A percentile compares a stretch with the other conserved stretches of the same genome.
These are phyloP conservation scores for Urocitellus parryii DNA, from an alignment of 2,113 vertebrate species.

Conservation along the genomic window DNA sequence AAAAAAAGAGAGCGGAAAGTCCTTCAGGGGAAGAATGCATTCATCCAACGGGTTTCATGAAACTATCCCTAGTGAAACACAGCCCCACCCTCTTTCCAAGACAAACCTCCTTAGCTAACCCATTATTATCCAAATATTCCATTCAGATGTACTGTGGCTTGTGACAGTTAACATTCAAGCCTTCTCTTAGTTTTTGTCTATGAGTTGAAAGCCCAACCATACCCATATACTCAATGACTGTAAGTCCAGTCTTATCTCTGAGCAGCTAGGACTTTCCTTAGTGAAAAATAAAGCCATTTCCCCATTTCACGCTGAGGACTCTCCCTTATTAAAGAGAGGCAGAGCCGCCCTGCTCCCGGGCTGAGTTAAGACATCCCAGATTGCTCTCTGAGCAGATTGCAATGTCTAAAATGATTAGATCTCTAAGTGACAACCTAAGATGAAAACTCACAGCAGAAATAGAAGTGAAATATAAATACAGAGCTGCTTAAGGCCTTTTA, in stretches of 20 bases:
- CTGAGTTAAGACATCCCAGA: conserved; percentile 39
- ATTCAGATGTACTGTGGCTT: neutral
- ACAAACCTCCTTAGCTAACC: neutral
- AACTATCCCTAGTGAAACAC: neutral
- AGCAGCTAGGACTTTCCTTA: neutral
- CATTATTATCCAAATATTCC: conserved; percentile 4
- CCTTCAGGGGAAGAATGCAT: neutral
- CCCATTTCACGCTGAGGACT: neutral
- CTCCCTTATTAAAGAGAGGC: neutral
- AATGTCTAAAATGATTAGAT: conserved; percentile 34
- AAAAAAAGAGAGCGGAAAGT: neutral
- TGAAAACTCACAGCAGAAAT: conserved; percentile 54
- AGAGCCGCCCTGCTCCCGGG: neutral
- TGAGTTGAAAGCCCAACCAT: neutral
- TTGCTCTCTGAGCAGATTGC: conserved; percentile 53
- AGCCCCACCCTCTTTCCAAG: neutral
- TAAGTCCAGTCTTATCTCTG: neutral
- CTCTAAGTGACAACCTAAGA: conserved; percentile 48
- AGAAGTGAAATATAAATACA: neutral
- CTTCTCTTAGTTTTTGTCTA: neutral
- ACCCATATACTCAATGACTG: neutral
- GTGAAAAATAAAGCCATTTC: conserved; percentile 38
- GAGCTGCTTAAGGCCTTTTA: neutral
- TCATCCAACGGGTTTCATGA: neutral
- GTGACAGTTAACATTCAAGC: neutral